Conservation (phyloP, 2,113 vertebrate species). For the Podocnemis expansa region DNA sequence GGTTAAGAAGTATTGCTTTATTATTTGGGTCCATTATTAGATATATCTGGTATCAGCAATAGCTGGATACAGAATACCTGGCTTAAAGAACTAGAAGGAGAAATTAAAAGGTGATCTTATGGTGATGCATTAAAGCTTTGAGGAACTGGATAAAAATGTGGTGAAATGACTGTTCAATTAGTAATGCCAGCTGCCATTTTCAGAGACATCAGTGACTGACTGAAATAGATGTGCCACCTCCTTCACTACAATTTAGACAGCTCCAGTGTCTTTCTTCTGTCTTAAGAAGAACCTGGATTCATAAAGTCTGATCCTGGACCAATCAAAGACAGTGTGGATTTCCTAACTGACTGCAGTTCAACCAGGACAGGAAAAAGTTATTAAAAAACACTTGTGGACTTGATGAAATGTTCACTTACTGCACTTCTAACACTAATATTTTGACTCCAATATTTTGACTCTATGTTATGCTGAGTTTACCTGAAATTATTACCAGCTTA, state of each 20-base stretch:
- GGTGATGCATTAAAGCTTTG: background rate
- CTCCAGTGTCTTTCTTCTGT: background rate
- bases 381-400: background rate
- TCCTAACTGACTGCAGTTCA: background rate
- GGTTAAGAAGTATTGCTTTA: background rate
- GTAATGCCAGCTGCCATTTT: background rate
- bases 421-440: background rate
- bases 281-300: background rate
- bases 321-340: background rate
- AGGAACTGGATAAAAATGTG: background rate
- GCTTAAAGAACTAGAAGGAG: background rate
- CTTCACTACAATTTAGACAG: background rate
- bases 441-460: background rate
- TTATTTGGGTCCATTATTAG: background rate
- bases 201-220: background rate
- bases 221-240: background rate
- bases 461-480: background rate
- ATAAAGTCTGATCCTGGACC: background rate
- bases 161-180: slow-evolving; percentile 22
- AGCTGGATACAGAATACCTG: background rate
- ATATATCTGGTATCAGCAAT: background rate
- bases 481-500: background rate
- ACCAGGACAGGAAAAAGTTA: background rate
- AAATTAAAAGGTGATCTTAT: background rate
- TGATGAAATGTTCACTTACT: background rate